Evolutionary conservation across 1,140 invertebrate species (phyloP), one percentile per base, ranked within the genome.

Genomic region (Drusus annulatus): DNA sequence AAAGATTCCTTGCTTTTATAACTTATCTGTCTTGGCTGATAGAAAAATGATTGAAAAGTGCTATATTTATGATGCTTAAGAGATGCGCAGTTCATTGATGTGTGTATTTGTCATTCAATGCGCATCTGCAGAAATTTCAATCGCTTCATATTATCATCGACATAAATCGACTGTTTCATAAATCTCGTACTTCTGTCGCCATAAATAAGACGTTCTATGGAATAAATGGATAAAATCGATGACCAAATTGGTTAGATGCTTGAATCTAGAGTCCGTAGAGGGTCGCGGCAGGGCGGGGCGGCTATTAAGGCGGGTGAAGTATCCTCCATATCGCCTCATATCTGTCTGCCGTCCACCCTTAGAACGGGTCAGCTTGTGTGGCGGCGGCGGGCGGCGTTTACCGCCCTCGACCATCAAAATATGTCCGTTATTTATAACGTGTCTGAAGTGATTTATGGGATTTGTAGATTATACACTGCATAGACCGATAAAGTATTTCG

Each of bases 291-390:
- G 74, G 79, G 25, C 63, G 17, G 71, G 45, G 60, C 62, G 31
- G 36, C 31, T 50, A 69, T 80, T 76, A 80, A 56, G 60, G 62
- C 45, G 51, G 75, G 76, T 81, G 76, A 81, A 81, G 75, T 81
- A 81, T 81, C 78, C 68, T 54, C 80, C 68, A 74, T 81, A 81
- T 81, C 80, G 75, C 36, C 76, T 81, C 80, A 81, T 81, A 78
- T 78, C 69, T 74, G 68, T 78, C 60, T 51, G 60, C 62, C 74
- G 79, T 74, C 58, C 68, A 52, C 68, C 68, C 8, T 8, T 19
- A 0, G 21, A 21, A 19, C 7, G 36, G 21, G 28, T 51, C 19
- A 23, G 56, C 16, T 15, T 36, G n/a, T 2, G 21, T 5, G 60
- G 63, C 36, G 3, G 56, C 15, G 8, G 16, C 16, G 23, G 15